phyloP scores from a whole-genome alignment of 2,888 invertebrate species.

The Tetragonisca angustula region DNA sequence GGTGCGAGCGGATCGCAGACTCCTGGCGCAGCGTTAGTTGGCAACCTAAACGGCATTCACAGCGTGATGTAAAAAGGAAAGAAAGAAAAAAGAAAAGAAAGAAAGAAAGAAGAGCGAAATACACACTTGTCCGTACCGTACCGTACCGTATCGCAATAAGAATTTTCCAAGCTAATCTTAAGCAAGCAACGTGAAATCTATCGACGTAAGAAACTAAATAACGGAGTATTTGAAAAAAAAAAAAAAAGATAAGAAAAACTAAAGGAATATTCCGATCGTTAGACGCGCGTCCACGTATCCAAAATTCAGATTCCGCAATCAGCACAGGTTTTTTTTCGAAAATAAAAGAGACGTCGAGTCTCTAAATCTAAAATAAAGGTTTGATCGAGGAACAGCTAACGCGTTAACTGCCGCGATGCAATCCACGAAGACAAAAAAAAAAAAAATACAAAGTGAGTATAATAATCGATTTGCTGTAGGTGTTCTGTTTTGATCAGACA shows the following conservation, averaged over 20 bases:
- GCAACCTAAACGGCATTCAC: conserved; percentile 50
- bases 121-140: conserved; percentile 23
- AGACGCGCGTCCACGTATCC: conserved; percentile 16
- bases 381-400: conserved; percentile 30
- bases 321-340: conserved; percentile 26
- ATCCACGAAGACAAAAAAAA: background rate
- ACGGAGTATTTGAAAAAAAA: background rate
- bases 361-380: conserved; percentile 16
- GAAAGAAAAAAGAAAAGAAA: background rate
- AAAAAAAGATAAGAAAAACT: background rate
- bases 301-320: conserved; percentile 27
- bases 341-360: background rate
- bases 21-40: conserved; percentile 67
- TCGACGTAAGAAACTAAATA: background rate
- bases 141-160: conserved; percentile 45
- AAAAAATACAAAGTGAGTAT: background rate
- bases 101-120: background rate
- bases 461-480: background rate
- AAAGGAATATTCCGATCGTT: background rate
- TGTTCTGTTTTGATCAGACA: conserved; percentile 17
- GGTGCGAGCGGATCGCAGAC: conserved; percentile 45
- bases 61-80: conserved; percentile 48
- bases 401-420: conserved; percentile 35
- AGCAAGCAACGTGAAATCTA: conserved; percentile 28
- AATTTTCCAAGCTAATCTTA: conserved; percentile 44